Evolutionary conservation across 2,888 invertebrate genomes (phyloP).

Genomic region (Tetragnatha montana): DNA sequence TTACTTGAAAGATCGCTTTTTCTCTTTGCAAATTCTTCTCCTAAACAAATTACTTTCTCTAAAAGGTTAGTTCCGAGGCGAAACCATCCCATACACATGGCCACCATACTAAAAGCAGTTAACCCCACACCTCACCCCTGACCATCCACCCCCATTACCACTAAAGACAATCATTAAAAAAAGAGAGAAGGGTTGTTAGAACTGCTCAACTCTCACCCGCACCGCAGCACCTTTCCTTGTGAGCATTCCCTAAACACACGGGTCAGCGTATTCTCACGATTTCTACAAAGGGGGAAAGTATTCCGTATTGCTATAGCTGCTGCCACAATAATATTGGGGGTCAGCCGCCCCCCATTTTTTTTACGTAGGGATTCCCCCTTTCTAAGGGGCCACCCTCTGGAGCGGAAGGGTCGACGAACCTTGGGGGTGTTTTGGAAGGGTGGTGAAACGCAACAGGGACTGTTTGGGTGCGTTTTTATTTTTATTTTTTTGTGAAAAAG

Average conservation of each 20-base stretch:
- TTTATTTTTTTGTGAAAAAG: slow-evolving; percentile 18
- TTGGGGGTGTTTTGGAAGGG: slow-evolving; percentile 35
- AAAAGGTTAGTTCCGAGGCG: too few species aligned
- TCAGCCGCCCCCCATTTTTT: neutral
- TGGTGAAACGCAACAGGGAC: slow-evolving; percentile 16
- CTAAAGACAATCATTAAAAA: neutral
- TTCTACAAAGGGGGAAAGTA: slow-evolving; percentile 17
- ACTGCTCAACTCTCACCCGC: neutral
- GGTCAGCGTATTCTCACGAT: slow-evolving; percentile 62
- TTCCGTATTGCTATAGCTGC: slow-evolving; percentile 38
- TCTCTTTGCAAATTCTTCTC: too few species aligned
- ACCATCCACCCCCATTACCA: too few species aligned
- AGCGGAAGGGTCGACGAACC: slow-evolving; percentile 52
- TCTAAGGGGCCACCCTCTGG: slow-evolving; percentile 34
- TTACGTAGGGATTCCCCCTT: slow-evolving; percentile 19
- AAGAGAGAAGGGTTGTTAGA: neutral
- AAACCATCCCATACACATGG: too few species aligned
- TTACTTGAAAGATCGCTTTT: too few species aligned
- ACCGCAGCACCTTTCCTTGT: neutral
- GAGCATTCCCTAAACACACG: slow-evolving; percentile 4
- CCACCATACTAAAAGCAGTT: too few species aligned
- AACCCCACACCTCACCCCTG: too few species aligned
- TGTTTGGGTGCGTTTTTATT: slow-evolving; percentile 23
- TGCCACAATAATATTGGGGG: neutral
- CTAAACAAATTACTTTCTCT: too few species aligned